Evolutionary conservation across 2,797 vertebrate species (phyloP), one percentile per base, ranked within the genome.

Genomic region (Cossypha caffra): DNA sequence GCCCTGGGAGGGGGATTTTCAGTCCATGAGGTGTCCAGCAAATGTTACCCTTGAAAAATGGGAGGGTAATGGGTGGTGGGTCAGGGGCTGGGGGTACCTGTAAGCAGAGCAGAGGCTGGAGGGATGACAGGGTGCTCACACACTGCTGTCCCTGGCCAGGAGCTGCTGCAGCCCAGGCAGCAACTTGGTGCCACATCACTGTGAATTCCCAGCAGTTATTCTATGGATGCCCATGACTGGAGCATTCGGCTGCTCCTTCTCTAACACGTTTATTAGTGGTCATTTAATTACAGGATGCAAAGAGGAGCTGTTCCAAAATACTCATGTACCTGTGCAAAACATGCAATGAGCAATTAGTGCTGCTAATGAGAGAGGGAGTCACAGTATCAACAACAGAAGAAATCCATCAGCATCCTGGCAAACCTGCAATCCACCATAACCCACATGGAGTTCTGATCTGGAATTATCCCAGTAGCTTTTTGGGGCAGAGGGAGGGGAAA

Each of bases 81-180:
- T 13, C 5, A 18, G 42, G 47, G 13, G 31, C 21, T 40, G 19
- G 38, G 15, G 7, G 4, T 50, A n/a, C 26, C 1, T 48, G 33
- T 17, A 20, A 35, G 43, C 31, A 37, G 26, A 52, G 15, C n/a
- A 51, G 64, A 52, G 21, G 33, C 24, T 0, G 0, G 52, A 66
- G 68, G 31, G 33, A 11, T 40, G 10, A 62, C 40, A 37, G 59
- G n/a, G 35, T 82, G 58, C 72, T 62, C 37, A 12, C 52, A 15
- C 0, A 0, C 20, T 43, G 48, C 37, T 26, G 35, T 37, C 13
- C 16, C 37, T 3, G 1, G 18, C 66, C 45, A 40, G 20, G 40
- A 84, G 26, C 59, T 59, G 5, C 64, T 20, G 59, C 55, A 59
- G 55, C 68, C 14, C 13, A 6, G 68, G 61, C 29, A 59, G 19